Conservation (phyloP, 92 coral and sea anemone species). For the Porites rus region DNA sequence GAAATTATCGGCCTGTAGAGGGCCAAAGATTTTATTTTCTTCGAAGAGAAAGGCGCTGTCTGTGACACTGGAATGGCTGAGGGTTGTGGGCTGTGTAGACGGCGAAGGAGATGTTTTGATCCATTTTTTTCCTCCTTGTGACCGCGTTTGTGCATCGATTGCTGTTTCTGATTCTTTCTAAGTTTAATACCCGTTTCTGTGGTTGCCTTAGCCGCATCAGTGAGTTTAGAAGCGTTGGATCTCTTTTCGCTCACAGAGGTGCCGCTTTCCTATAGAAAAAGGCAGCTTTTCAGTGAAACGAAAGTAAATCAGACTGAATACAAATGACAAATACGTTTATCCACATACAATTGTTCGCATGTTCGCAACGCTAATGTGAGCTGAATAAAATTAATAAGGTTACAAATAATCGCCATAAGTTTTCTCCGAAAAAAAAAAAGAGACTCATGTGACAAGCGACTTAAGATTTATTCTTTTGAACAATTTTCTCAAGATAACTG, state of each 20-base stretch:
- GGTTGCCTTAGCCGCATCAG: not conserved
- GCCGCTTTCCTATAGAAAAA: not conserved
- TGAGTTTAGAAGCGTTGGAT: not conserved
- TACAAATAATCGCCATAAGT: no score
- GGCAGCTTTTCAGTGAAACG: not conserved
- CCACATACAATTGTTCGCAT: no score
- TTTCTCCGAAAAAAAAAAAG: no score
- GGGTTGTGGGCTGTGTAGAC: not conserved
- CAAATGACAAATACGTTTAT: no score
- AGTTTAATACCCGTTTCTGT: not conserved
- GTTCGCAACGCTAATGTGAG: no score
- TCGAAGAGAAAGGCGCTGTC: not conserved
- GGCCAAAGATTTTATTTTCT: not conserved
- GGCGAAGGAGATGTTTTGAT: not conserved
- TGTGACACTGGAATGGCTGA: not conserved
- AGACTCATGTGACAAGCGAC: no score
- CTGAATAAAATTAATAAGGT: no score
- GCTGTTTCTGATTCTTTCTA: not conserved
- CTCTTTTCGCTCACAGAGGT: not conserved
- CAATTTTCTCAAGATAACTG: no score
- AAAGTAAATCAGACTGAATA: not conserved
- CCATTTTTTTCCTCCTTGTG: constrained; percentile 3
- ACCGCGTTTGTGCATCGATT: not conserved
- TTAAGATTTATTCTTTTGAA: no score
- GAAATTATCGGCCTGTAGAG: not conserved